Conservation (phyloP, 2,888 invertebrate genomes). For the Phalera bucephala region DNA sequence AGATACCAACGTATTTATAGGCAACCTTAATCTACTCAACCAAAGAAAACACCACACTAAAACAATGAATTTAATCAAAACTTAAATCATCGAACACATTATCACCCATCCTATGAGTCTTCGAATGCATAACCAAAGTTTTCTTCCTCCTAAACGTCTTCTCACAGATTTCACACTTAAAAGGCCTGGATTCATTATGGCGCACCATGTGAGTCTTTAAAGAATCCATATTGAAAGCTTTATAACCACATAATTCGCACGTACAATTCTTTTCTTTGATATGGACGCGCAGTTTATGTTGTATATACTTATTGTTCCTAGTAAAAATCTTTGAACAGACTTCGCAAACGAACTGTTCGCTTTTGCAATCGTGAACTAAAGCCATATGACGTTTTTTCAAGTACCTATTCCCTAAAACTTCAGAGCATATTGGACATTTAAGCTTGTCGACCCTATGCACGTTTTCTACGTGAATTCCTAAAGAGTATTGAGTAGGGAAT, state of each 20-base stretch:
- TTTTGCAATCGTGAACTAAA: slow-evolving; percentile 31
- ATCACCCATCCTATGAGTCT: no score
- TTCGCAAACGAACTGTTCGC: slow-evolving; percentile 44
- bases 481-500: slow-evolving; percentile 17
- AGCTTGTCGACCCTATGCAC: slow-evolving; percentile 18
- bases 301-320: slow-evolving; percentile 25
- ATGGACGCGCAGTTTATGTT: slow-evolving; percentile 44
- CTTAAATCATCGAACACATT: no score
- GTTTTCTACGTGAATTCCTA: slow-evolving; percentile 20
- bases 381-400: slow-evolving; percentile 33
- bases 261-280: slow-evolving; percentile 35
- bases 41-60: no score
- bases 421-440: slow-evolving; percentile 26
- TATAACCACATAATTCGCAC: slow-evolving; percentile 40
- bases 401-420: slow-evolving; percentile 25
- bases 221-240: slow-evolving; percentile 24
- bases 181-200: slow-evolving; percentile 13
- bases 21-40: no score
- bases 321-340: slow-evolving; percentile 44
- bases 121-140: slow-evolving; percentile 13
- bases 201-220: slow-evolving; percentile 19
- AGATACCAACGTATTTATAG: no score
- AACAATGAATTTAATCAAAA: no score
- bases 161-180: slow-evolving; percentile 14
- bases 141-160: slow-evolving; percentile 15